These are phyloP conservation scores for Paedocypris micromegethes DNA, from an alignment of 2,797 vertebrate genomes.

Conservation along the genomic window DNA sequence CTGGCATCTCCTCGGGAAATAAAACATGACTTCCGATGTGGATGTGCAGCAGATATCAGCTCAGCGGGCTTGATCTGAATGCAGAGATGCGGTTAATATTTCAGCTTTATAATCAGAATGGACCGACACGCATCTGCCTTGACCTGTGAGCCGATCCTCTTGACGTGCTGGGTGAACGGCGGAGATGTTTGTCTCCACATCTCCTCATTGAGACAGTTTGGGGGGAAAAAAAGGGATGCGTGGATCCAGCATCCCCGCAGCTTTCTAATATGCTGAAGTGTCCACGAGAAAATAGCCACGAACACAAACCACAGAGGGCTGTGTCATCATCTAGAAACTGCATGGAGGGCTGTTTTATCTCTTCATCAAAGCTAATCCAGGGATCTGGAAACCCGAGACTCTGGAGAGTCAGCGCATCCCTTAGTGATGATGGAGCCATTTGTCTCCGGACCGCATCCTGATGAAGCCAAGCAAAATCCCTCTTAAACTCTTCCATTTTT, in stretches of 20 bases:
- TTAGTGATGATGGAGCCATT: slow-evolving; percentile 11
- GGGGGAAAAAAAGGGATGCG: no score
- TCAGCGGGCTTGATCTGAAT: neutral
- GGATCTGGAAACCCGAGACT: neutral
- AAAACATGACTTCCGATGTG: slow-evolving; percentile 39
- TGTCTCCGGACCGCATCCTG: neutral
- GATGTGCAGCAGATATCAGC: slow-evolving; percentile 7
- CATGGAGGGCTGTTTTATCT: neutral
- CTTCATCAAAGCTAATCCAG: slow-evolving; percentile 1
- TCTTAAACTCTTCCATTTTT: neutral
- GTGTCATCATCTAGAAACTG: neutral
- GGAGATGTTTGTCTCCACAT: no score
- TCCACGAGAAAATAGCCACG: no score
- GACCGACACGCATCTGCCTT: slow-evolving; percentile 2
- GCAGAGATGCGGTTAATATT: slow-evolving; percentile 29
- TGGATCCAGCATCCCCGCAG: no score
- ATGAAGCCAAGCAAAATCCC: neutral
- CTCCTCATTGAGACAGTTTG: no score
- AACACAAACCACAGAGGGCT: neutral
- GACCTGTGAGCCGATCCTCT: no score
- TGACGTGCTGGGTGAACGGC: no score
- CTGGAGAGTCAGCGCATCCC: neutral
- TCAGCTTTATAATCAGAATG: neutral
- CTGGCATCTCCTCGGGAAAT: slow-evolving; percentile 38
- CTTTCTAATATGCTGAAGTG: no score